phyloP scores from a whole-genome alignment of 2,888 invertebrate genomes.

The Meiosimyza platycephala region DNA sequence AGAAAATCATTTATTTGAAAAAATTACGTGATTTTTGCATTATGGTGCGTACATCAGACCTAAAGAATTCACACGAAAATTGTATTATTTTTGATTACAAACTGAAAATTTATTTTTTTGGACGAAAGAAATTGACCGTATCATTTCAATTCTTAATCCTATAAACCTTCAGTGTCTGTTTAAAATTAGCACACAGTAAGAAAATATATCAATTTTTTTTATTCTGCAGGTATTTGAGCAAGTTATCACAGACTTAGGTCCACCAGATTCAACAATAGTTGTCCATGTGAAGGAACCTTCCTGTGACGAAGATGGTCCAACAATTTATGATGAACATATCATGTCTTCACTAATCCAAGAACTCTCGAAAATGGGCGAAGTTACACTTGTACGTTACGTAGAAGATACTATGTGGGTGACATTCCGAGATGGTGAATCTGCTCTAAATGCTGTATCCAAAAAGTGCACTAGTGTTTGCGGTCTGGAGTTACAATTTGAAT shows the following conservation, averaged over 20 bases:
- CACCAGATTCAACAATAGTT: conserved; percentile 94
- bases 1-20: not conserved
- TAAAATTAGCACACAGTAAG: not conserved
- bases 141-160: too few species aligned
- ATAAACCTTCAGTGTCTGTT: too few species aligned
- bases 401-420: conserved; percentile 92
- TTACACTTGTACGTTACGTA: conserved; percentile 90
- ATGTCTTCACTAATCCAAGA: conserved; percentile 84
- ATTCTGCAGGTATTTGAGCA: conserved; percentile 79
- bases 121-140: not conserved
- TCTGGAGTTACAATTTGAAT: conserved; percentile 75
- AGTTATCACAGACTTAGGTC: conserved; percentile 88
- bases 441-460: conserved; percentile 77
- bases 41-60: too few species aligned
- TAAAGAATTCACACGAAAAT: too few species aligned
- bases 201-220: not conserved
- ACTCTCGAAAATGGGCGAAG: conserved; percentile 87
- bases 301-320: conserved; percentile 68
- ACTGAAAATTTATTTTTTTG: not conserved
- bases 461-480: conserved; percentile 74
- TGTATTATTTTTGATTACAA: not conserved
- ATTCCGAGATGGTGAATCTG: conserved; percentile 89
- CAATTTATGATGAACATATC: conserved; percentile 83
- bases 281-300: conserved; percentile 72
- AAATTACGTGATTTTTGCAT: too few species aligned